phyloP scores from a whole-genome alignment of 2,797 vertebrate species.

The Enteromius mattozi region DNA sequence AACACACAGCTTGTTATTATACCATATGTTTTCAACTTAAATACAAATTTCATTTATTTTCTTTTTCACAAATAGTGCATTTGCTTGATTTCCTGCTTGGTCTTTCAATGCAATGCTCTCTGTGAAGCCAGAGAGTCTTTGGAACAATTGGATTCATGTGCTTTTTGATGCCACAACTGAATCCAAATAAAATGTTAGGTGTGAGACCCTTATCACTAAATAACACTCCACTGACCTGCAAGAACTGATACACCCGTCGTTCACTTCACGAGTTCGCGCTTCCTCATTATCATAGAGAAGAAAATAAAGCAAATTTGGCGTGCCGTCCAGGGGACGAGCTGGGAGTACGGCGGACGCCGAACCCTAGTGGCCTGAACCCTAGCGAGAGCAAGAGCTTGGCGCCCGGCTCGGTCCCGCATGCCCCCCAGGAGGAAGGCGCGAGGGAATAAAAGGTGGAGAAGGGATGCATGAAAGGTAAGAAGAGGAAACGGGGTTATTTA shows the following conservation, averaged over 20 bases:
- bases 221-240: not conserved
- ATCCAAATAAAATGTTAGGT: not conserved
- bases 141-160: not conserved
- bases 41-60: constrained; percentile 17
- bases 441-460: too few relatives aligned
- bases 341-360: too few relatives aligned
- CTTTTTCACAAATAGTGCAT: constrained; percentile 51
- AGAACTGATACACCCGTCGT: not conserved
- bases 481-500: too few relatives aligned
- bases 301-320: too few relatives aligned
- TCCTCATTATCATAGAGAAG: too few relatives aligned
- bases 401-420: too few relatives aligned
- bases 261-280: too few relatives aligned
- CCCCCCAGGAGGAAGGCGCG: too few relatives aligned
- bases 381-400: too few relatives aligned
- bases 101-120: constrained; percentile 2
- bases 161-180: not conserved
- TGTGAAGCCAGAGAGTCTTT: not conserved
- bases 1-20: constrained; percentile 10
- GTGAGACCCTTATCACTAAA: not conserved
- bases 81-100: constrained; percentile 19
- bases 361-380: too few relatives aligned
- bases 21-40: constrained; percentile 17
- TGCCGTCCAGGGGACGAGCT: too few relatives aligned
- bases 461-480: too few relatives aligned